These are phyloP conservation scores for Amblyjoppa proteus DNA, from an alignment of 2,888 invertebrate species.

Conservation along the genomic window DNA sequence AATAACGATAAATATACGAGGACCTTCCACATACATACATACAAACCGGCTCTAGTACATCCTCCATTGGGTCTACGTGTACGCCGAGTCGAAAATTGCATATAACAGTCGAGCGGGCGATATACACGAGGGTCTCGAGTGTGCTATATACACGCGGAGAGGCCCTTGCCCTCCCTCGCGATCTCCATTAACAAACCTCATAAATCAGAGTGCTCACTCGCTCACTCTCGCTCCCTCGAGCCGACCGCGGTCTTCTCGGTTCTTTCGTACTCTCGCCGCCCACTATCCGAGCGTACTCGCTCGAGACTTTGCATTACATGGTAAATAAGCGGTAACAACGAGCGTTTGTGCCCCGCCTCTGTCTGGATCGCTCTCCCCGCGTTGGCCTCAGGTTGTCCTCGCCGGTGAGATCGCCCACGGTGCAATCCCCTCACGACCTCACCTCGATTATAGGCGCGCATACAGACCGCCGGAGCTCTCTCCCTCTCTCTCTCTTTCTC, in stretches of 20 bases:
- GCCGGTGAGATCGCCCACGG: constrained; percentile 27
- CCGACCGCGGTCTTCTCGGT: constrained; percentile 34
- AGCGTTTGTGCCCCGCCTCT: constrained; percentile 61
- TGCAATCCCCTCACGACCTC: constrained; percentile 48
- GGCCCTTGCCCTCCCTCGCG: constrained; percentile 54
- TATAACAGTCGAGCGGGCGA: constrained; percentile 16
- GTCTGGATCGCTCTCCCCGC: constrained; percentile 46
- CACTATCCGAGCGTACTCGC: constrained; percentile 48
- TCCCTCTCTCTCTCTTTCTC: constrained; percentile 4
- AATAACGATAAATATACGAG: constrained; percentile 48
- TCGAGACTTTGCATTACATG: constrained; percentile 75
- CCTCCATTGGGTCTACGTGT: not conserved
- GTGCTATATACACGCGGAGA: constrained; percentile 40
- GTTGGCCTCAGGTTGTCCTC: constrained; percentile 52
- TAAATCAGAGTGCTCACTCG: constrained; percentile 73
- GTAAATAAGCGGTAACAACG: constrained; percentile 80
- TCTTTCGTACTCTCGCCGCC: constrained; percentile 48
- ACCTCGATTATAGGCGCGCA: constrained; percentile 52
- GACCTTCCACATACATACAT: not conserved
- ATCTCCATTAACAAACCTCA: constrained; percentile 72
- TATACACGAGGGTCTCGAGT: constrained; percentile 31
- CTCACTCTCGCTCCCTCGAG: constrained; percentile 48
- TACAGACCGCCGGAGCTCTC: not conserved
- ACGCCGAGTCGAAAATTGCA: constrained; percentile 31
- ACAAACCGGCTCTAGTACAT: not conserved